These are phyloP conservation scores for Epistrophe grossulariae DNA, from an alignment of 2,888 invertebrate genomes.

Conservation along the genomic window DNA sequence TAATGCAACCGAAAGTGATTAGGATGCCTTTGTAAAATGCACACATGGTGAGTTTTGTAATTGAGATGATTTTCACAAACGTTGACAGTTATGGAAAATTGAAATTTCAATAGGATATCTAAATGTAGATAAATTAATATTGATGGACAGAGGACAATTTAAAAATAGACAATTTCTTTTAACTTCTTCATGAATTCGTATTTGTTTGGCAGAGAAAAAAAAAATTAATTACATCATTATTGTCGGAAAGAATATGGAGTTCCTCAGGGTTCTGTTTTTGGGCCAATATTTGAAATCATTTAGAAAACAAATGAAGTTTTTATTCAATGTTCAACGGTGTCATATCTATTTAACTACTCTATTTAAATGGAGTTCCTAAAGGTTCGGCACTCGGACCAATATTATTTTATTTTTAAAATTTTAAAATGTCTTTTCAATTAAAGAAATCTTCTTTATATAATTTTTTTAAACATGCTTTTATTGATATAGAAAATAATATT, in stretches of 20 bases:
- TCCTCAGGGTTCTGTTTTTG: neutral
- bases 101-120: neutral
- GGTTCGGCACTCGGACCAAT: neutral
- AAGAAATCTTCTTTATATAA: too few species aligned
- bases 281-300: neutral
- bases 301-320: neutral
- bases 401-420: neutral
- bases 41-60: conserved; percentile 45
- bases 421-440: too few species aligned
- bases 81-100: conserved; percentile 35
- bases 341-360: too few species aligned
- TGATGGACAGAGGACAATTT: neutral
- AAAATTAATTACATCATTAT: neutral
- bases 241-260: neutral
- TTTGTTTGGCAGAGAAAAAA: neutral
- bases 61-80: conserved; percentile 32
- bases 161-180: neutral
- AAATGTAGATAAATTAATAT: neutral
- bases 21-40: conserved; percentile 45
- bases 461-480: neutral
- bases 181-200: neutral
- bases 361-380: neutral
- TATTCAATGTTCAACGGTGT: too few species aligned
- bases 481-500: neutral
- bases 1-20: conserved; percentile 70